These are phyloP conservation scores for Geopemphigus sp. DNA, from an alignment of 1,140 invertebrate genomes.

Conservation along the genomic window DNA sequence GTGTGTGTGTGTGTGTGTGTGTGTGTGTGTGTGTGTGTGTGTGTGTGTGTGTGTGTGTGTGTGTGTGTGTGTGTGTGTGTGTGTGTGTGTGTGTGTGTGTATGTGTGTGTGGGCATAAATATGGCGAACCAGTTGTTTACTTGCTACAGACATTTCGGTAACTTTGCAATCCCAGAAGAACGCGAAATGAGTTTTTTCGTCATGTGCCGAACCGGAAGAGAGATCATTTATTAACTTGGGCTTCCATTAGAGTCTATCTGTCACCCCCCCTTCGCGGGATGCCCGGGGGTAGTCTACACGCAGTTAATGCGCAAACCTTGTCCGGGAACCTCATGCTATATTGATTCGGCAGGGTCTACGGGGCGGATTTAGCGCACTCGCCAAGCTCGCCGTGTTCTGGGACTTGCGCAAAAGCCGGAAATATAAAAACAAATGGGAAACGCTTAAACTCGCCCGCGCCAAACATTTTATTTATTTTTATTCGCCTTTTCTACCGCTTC, in stretches of 20 bases:
- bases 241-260: conserved; percentile 44
- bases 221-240: conserved; percentile 43
- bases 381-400: conserved; percentile 36
- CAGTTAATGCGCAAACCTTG: conserved; percentile 48
- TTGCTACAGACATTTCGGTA: neutral
- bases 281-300: conserved; percentile 16
- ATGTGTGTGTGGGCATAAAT: no score
- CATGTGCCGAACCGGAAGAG: conserved; percentile 41
- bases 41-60: no score
- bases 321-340: conserved; percentile 48
- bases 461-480: conserved; percentile 35
- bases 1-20: no score
- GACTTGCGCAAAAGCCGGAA: conserved; percentile 48
- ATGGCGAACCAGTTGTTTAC: neutral
- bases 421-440: conserved; percentile 48
- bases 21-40: no score
- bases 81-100: no score
- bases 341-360: conserved; percentile 46
- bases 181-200: conserved; percentile 43
- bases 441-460: conserved; percentile 24
- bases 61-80: no score
- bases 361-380: conserved; percentile 47
- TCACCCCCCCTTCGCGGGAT: conserved; percentile 9
- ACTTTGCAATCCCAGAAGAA: conserved; percentile 16
- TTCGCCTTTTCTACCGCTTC: conserved; percentile 7